Evolutionary conservation across 1,140 invertebrate species (phyloP).

Genomic region (Caerostris extrusa): DNA sequence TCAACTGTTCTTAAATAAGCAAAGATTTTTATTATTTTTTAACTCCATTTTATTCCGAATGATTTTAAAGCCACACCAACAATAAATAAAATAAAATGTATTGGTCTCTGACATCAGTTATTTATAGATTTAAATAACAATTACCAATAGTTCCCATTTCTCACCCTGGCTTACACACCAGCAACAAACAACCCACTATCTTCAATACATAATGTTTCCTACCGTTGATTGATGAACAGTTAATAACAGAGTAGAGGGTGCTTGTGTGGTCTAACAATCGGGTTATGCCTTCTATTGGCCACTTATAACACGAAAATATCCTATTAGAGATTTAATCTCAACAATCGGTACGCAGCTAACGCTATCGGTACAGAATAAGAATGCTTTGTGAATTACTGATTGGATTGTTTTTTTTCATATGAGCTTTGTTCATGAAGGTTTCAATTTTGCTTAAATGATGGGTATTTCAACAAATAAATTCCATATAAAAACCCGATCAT

Average conservation of each 20-base stretch:
- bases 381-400: neutral
- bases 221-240: constrained; percentile 33
- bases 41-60: neutral
- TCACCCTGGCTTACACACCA: constrained; percentile 13
- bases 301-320: constrained; percentile 36
- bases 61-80: neutral
- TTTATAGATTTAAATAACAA: neutral
- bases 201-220: neutral
- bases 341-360: neutral
- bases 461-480: neutral
- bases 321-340: constrained; percentile 25
- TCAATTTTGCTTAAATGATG: neutral
- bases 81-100: neutral
- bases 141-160: neutral
- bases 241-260: constrained; percentile 47
- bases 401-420: neutral
- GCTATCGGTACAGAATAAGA: neutral
- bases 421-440: neutral
- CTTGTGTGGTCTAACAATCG: constrained; percentile 59
- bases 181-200: neutral
- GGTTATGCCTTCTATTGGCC: neutral
- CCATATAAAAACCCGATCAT: too few relatives aligned
- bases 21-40: neutral
- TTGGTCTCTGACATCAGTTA: neutral
- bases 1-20: too few relatives aligned